A percentile compares a stretch with the other conserved stretches of the same genome.
Evolutionary conservation across 1,140 invertebrate genomes (phyloP).

Genomic region (Formica exsecta): DNA sequence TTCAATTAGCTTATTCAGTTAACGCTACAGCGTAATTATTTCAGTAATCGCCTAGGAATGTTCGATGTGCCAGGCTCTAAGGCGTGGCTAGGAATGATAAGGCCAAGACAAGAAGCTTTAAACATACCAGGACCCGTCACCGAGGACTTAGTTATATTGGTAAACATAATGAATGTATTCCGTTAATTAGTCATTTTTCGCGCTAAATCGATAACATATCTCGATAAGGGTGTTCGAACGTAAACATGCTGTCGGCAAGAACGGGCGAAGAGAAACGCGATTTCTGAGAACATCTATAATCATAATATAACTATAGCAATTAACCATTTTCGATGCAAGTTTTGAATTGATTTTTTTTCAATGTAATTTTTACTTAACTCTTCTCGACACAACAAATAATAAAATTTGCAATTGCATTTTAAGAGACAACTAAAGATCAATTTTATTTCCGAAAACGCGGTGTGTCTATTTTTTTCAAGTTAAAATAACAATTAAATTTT

Average conservation of each 20-base stretch:
- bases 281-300: not conserved
- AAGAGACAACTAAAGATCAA: not conserved
- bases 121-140: constrained; percentile 79
- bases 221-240: constrained; percentile 56
- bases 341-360: not conserved
- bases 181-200: constrained; percentile 63
- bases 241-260: constrained; percentile 49
- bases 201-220: constrained; percentile 68
- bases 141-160: constrained; percentile 77
- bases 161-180: constrained; percentile 68
- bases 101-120: constrained; percentile 78
- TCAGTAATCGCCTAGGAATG: constrained; percentile 81
- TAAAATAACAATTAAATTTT: not conserved
- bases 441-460: not conserved
- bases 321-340: not conserved
- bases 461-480: constrained; percentile 22
- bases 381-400: not conserved
- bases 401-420: not conserved
- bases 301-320: not conserved
- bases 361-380: not conserved
- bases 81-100: constrained; percentile 82
- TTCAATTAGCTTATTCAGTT: constrained; percentile 8
- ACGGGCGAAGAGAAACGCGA: constrained; percentile 1
- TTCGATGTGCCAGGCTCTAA: constrained; percentile 80
- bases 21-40: constrained; percentile 53